Evolutionary conservation across 2,113 vertebrate genomes (phyloP), one percentile per base, ranked within the genome.

Genomic region (Empidonax alnorum): DNA sequence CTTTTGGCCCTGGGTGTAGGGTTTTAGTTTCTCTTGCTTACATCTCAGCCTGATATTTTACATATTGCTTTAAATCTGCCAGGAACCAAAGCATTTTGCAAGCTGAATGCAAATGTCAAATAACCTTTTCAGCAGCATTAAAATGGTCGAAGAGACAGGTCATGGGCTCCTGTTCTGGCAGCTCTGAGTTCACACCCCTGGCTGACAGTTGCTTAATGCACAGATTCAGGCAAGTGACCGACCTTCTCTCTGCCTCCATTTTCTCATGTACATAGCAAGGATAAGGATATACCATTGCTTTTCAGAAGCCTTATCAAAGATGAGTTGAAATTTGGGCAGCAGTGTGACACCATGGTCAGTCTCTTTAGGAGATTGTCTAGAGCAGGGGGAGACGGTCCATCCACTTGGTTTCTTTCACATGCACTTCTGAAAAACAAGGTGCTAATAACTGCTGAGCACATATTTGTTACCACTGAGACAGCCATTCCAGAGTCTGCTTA

Each of bases 61-160:
- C 81, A 66, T 83, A 47, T 58, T 84, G 35, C 44, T 86, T 82
- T 79, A 82, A 80, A 61, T 41, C 75, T 81, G 83, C 55, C 88
- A 59, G 52, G 71, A 96, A 69, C 42, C 35, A 92, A 87, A 94
- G 39, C 49, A 61, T 66, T 94, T 96, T 89, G 28, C 61, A 88
- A 89, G 79, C 74, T 39, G 69, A 78, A 84, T 85, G 63, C 49
- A 83, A 75, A 94, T 74, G 80, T 84, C 68, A 68, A 81, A 56
- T 76, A 93, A 95, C 52, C 18, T 89, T 93, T 87, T 53, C 86
- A 74, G 47, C 9, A 39, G 17, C 63, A 78, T 25, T 71, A 86
- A 90, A 93, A 89, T 46, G 27, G 86, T 49, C 68, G 80, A 35
- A 79, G 73, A 71, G 56, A 49, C 37, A 47, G 44, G 76, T 88